Evolutionary conservation across 2,113 vertebrate species (phyloP).

Genomic region (Hydrolagus affinis): DNA sequence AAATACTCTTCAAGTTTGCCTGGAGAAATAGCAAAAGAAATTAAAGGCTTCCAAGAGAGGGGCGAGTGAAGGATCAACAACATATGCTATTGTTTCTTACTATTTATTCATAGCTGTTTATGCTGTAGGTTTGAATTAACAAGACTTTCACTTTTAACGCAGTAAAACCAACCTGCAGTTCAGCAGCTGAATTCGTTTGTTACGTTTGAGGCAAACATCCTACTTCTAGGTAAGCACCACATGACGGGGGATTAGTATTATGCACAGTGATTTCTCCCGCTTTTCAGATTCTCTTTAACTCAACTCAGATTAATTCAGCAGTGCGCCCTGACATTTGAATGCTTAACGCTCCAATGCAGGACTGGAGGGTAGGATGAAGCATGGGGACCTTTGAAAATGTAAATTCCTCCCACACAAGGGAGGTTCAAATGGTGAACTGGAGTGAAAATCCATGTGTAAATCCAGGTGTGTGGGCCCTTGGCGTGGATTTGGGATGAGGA

Average conservation of each 20-base stretch:
- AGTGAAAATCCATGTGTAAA: not conserved
- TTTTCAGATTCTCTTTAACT: constrained; percentile 23
- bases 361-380: constrained; percentile 20
- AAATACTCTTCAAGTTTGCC: not conserved
- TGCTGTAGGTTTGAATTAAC: constrained; percentile 4
- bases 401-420: not conserved
- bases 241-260: not conserved
- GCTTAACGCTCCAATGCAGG: not conserved
- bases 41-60: not conserved
- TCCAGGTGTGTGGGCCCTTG: not conserved
- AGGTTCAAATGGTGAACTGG: constrained; percentile 7
- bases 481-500: not conserved
- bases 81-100: not conserved
- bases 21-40: not conserved
- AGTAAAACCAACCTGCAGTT: not conserved
- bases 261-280: not conserved
- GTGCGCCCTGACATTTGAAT: constrained; percentile 25
- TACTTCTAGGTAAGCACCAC: not conserved
- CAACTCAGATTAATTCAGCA: constrained; percentile 8
- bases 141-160: not conserved
- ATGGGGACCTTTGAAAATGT: not conserved
- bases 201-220: not conserved
- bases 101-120: constrained; percentile 11
- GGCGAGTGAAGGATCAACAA: not conserved
- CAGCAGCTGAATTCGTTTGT: not conserved